Percentiles rank a stretch among this genome's conserved stretches.
Conservation (phyloP, 2,797 vertebrate species). For the Paedocypris micromegethes region DNA sequence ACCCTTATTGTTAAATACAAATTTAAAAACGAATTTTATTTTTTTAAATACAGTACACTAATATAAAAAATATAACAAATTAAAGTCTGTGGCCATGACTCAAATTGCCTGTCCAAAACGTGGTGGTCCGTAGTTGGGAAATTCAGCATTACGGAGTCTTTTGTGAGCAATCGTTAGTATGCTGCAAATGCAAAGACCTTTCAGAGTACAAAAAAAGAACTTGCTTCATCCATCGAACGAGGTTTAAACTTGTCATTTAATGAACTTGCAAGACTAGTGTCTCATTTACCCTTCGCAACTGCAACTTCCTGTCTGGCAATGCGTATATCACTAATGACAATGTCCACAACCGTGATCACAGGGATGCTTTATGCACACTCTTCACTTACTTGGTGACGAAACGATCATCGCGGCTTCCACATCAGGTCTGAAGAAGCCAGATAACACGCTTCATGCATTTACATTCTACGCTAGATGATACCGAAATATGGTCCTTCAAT, state of each 20-base stretch:
- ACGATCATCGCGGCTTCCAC: slow-evolving; percentile 38
- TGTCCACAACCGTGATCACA: slow-evolving; percentile 25
- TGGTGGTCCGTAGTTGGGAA: no score
- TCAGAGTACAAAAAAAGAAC: neutral
- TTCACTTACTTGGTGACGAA: slow-evolving; percentile 56
- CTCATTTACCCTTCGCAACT: slow-evolving; percentile 34
- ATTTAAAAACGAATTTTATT: no score
- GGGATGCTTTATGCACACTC: slow-evolving; percentile 52
- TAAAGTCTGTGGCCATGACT: no score
- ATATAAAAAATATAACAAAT: no score
- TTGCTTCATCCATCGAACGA: neutral
- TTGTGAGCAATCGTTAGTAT: no score
- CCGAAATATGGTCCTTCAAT: slow-evolving; percentile 3
- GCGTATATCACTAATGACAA: slow-evolving; percentile 42
- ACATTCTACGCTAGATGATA: neutral
- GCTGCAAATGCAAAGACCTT: neutral
- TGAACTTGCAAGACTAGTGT: slow-evolving; percentile 6
- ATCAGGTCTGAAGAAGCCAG: slow-evolving; percentile 10
- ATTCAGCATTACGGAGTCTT: no score
- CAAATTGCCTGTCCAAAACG: no score
- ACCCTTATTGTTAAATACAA: no score
- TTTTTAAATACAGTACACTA: no score
- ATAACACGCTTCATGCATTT: slow-evolving; percentile 22
- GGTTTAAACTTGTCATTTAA: slow-evolving; percentile 7
- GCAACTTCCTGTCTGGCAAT: slow-evolving; percentile 30